Evolutionary conservation across 2,113 vertebrate species (phyloP), one percentile per base, ranked within the genome.

Genomic region (Eudorcas thomsonii): DNA sequence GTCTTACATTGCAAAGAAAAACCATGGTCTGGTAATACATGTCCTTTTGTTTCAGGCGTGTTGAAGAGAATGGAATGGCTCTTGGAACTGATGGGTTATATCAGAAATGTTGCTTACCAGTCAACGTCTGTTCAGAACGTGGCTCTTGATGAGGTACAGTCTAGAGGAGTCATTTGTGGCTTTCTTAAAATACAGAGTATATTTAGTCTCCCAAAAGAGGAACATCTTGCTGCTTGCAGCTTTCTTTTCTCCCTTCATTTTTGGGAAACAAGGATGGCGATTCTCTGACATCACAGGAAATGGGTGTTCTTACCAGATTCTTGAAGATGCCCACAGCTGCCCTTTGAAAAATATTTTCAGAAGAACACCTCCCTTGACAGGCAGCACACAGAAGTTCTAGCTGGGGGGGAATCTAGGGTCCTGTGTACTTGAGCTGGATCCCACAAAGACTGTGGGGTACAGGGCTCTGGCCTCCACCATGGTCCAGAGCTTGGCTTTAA

Each of bases 11-110:
- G 96, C 96, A 89, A 82, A 96, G 64, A 74, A 92, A 97, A 97
- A 86, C 39, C 3, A 48, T 23, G 6, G 52, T 36, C 92, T 83
- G 36, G 4, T 97, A 74, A 96, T 4, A 74, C 55, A 2, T 62
- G 36, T 77, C 50, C 89, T 17, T 95, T 98, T 15, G 0, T 98
- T 97, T 28, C 96, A 99, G 99, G 99, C 6, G 99, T 99, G 25
- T 77, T 99, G 54, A 99, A 99, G 97, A 99, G 99, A 97, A 98
- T 99, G 99, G 99, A 99, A 62, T 99, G 99, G 99, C 99, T 99
- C 23, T 98, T 99, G 97, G 99, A 99, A 96, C 97, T 99, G 88
- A 99, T 99, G 99, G 99, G 99, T 81, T 99, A 99, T 90, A 99
- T 99, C 64, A 99, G 99, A 97, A 99, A 99, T 28, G 90, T 99